Base-by-base conservation (phyloP, 2,113 vertebrate species). In the Chloropsis cyanopogon region DNA sequence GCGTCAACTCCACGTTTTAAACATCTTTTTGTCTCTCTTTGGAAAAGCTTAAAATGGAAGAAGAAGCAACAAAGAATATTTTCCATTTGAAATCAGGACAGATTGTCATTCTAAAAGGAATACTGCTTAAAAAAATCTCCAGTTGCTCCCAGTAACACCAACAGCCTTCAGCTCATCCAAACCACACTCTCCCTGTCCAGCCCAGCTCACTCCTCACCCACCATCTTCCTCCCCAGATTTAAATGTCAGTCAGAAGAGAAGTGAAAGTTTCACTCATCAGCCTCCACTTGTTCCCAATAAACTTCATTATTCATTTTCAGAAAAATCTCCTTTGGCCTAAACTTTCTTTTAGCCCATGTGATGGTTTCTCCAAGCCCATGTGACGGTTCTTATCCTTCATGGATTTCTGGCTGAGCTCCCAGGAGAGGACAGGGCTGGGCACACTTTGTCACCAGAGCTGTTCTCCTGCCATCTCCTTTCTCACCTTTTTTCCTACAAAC, bases 21-120 rank as follows among this genome's bases (percentile, higher is more conserved):
- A 59, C 41, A 70, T 50, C 56, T 39, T 82, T 59, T 82, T 85
- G 37, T 82, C 83, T 92, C 76, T 66, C 76, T 88, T 52, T 72
- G 75, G 72, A 87, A 91, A 50, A 69, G 63, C 35, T 66, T 82
- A 31, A 91, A 87, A 88, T 76, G 73, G 46, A 93, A 83, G 70
- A 63, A 90, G 68, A 29, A 72, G 46, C 18, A 89, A 80, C 46
- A 76, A 65, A 53, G 73, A 92, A 76, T 88, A 82, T 82, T 85
- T 95, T 86, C 90, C 12, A 1, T 65, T 25, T 77, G 50, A 89
- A 66, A 82, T 41, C 82, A 72, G 71, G 66, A 68, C 71, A 79
- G 59, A 53, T 2, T 18, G 64, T 47, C 70, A 63, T 47, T 42
- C 10, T 22, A 50, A 85, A 82, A 82, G 42, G 31, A 96, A 76